Base-by-base conservation (phyloP, 2,797 vertebrate genomes). In the Leptatherina wallacei region DNA sequence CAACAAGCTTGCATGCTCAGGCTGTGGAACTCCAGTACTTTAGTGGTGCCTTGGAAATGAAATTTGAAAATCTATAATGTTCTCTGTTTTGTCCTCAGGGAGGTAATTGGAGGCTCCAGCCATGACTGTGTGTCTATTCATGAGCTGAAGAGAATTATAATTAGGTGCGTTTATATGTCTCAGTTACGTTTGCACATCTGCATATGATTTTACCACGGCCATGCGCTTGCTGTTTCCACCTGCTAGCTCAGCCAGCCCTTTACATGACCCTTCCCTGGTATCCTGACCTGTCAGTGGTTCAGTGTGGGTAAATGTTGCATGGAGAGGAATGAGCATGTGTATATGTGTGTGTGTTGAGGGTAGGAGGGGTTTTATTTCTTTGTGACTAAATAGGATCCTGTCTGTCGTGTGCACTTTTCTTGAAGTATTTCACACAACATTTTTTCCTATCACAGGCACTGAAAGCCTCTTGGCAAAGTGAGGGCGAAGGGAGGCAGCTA, bases 361-460 rank as follows among this genome's bases (percentile, higher is more conserved):
- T 42, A 2, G 30, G 44, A 40, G 74, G 55, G 51, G 64, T 66
- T 69, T 83, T 82, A 77, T 75, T 73, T 80, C 78, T 85, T 89
- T 88, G 83, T 86, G 55, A 78, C 80, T 82, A 77, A 84, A 89
- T 77, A 66, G 60, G 71, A 86, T 77, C 76, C 73, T 61, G 77
- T 63, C 76, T 70, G 59, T 84, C 82, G 80, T 80, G 40, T 77
- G 87, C 74, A 82, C 67, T 88, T 87, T 87, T 66, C 42, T 62
- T 49, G 5, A 65, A 51, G 40, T 47, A 67, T 71, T 61, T 78
- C 73, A 70, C 61, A 52, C 42, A 35, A 56, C 47, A 61, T 35
- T 75, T 36, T 60, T 5, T 13, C 54, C 32, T 58, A 35, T 52
- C 16, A 3, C 7, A 1, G 1, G 36, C 66, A 75, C 42, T 71